These are phyloP conservation scores for Oligia latruncula DNA, from an alignment of 2,888 invertebrate genomes.

Conservation along the genomic window DNA sequence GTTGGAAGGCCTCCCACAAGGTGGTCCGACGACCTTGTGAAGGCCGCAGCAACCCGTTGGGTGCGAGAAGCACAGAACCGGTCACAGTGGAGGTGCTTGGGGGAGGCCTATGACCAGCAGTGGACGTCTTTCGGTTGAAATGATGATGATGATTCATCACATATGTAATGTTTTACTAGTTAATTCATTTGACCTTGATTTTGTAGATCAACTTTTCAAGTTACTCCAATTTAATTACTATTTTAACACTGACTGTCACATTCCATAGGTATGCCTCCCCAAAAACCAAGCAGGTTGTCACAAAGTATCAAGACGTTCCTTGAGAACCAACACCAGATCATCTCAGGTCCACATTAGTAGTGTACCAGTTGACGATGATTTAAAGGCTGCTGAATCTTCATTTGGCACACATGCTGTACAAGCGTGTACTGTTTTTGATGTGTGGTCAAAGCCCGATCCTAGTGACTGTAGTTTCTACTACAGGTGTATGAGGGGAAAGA, in stretches of 20 bases:
- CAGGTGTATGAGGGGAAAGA: not conserved
- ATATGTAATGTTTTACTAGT: no score
- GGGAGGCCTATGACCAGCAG: no score
- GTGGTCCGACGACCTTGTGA: no score
- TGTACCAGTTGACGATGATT: not conserved
- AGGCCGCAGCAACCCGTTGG: no score
- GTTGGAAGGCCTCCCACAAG: no score
- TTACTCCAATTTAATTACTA: no score
- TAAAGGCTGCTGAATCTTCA: not conserved
- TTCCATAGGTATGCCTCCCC: slow-evolving; percentile 4
- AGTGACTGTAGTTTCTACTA: not conserved
- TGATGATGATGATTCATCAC: no score
- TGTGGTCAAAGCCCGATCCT: not conserved
- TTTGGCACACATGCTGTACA: not conserved
- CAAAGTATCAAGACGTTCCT: not conserved
- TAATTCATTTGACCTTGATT: no score
- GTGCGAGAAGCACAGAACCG: no score
- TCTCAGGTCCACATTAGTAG: not conserved
- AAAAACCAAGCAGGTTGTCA: not conserved
- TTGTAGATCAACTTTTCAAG: no score
- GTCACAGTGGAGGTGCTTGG: no score
- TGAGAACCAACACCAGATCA: not conserved
- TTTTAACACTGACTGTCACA: not conserved
- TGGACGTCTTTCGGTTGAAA: no score
- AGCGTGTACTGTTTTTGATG: not conserved